A percentile compares a stretch with the other conserved stretches of the same genome.
phyloP scores from a whole-genome alignment of 1,140 invertebrate species.

The Drosophila lowei region DNA sequence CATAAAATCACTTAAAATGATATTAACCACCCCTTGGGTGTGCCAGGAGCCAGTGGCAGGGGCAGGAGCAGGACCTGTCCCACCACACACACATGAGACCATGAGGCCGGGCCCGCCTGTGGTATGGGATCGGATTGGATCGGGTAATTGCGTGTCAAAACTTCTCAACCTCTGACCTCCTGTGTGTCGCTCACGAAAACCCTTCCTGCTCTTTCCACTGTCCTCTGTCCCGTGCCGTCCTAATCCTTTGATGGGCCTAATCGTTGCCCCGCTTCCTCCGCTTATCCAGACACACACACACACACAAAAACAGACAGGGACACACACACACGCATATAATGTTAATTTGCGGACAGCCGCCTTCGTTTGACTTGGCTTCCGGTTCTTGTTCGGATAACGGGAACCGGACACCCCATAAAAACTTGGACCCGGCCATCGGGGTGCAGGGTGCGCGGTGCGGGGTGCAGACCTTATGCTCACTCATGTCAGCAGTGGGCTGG shows the following conservation, averaged over 20 bases:
- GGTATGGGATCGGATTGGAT: conserved; percentile 19
- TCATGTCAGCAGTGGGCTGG: conserved; percentile 36
- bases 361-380: conserved; percentile 79
- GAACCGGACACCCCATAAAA: conserved; percentile 79
- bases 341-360: conserved; percentile 80
- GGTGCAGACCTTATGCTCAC: conserved; percentile 50
- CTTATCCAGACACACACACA: conserved; percentile 5
- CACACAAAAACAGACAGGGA: not conserved
- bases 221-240: conserved; percentile 13
- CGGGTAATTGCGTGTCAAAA: conserved; percentile 78
- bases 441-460: not conserved
- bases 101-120: conserved; percentile 1
- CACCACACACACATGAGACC: too few species aligned
- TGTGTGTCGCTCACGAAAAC: conserved; percentile 8
- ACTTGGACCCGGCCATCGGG: conserved; percentile 38
- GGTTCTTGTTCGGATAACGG: conserved; percentile 54
- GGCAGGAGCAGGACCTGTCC: too few species aligned
- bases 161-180: conserved; percentile 74
- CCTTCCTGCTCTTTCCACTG: conserved; percentile 10
- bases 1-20: conserved; percentile 81
- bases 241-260: conserved; percentile 81
- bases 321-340: conserved; percentile 47
- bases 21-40: conserved; percentile 65
- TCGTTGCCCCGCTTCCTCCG: conserved; percentile 43
- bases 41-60: not conserved